Evolutionary conservation across 1,140 invertebrate genomes (phyloP), one percentile per base, ranked within the genome.

Genomic region (Ceratina australensis): DNA sequence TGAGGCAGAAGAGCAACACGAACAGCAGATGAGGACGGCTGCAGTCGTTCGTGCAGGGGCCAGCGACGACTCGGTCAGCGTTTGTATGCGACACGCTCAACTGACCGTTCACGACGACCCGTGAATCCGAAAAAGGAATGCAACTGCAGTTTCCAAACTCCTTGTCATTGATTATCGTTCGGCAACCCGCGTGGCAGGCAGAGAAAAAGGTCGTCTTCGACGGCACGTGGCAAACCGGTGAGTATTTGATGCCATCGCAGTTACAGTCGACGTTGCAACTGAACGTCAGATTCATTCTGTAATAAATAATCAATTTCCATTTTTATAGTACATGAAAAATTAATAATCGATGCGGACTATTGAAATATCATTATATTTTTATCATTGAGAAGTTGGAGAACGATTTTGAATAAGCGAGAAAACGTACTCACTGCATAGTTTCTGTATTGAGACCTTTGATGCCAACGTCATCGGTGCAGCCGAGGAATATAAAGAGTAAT

Each of bases 111-210:
- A n/a, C n/a, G 52, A 13, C 66, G 16, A 12, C 5, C 12, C 12
- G 79, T 10, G 56, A 33, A 10, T 67, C 56, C 18, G 20, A 1
- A 16, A 67, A 28, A 0, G 81, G 57, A 0, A 89, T 74, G 57
- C 91, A 93, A 65, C 86, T 88, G 52, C 92, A 93, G 15, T 91
- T 84, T 0, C 89, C 89, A 28, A 90, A 93, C 26, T 86, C 86
- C 0, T 88, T 88, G 49, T 90, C 87, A 65, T 88, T 85, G 2
- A 91, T 65, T 5, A 89, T 79, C 0, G 60, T 86, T 13, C 66
- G 90, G 54, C 94, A 95, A 1, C 94, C 94, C 0, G 94, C 94
- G 80, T 95, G 94, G 82, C 94, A 95, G 12, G 94, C 92, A 10
- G 94, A 95, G 86, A 93, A 95, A 77, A 92, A 95, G 2, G 94